These are phyloP conservation scores for Nomada goodeniana DNA, from an alignment of 2,888 invertebrate genomes.

Conservation along the genomic window DNA sequence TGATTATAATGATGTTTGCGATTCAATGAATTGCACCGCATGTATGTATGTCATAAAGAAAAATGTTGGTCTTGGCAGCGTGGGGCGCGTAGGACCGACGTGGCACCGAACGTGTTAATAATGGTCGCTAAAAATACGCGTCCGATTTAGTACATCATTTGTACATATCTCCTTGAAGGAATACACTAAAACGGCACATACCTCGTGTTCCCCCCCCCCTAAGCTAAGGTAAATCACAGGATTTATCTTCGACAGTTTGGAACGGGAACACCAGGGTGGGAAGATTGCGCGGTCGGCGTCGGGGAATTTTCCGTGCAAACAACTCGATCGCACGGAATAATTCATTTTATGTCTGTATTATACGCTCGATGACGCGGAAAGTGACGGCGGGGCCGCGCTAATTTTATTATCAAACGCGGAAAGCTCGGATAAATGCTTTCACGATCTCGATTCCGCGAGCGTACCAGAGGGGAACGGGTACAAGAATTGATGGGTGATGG, in stretches of 20 bases:
- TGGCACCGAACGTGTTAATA: too few species aligned
- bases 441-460: slow-evolving; percentile 18
- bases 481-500: not conserved
- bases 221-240: not conserved
- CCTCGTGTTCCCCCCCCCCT: too few species aligned
- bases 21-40: too few species aligned
- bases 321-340: slow-evolving; percentile 49
- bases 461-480: not conserved
- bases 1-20: too few species aligned
- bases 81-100: too few species aligned
- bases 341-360: slow-evolving; percentile 52
- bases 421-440: slow-evolving; percentile 42
- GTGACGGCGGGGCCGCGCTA: slow-evolving; percentile 20
- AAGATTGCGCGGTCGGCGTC: slow-evolving; percentile 31
- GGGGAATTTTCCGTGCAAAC: slow-evolving; percentile 38
- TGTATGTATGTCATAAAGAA: too few species aligned
- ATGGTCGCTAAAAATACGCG: too few species aligned
- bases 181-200: too few species aligned
- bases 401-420: slow-evolving; percentile 50
- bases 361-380: slow-evolving; percentile 56
- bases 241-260: slow-evolving; percentile 4
- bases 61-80: too few species aligned
- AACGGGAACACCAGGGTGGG: slow-evolving; percentile 1
- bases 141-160: too few species aligned
- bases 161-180: too few species aligned